Conservation (phyloP, 2,888 invertebrate species). For the Homarus gammarus region DNA sequence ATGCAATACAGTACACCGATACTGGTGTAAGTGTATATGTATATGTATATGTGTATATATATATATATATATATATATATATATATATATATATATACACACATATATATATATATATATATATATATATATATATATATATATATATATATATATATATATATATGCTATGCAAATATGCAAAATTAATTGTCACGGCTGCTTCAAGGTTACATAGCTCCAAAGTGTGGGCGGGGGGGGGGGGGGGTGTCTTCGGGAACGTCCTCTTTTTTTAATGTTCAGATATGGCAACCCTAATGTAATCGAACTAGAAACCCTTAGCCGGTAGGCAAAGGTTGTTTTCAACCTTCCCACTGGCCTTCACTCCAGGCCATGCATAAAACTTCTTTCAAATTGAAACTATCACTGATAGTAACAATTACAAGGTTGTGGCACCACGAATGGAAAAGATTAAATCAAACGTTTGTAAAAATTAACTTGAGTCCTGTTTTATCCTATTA, state of each 20-base stretch:
- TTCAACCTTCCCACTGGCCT: too few species aligned
- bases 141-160: neutral
- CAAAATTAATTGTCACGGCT: neutral
- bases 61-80: conserved; percentile 9
- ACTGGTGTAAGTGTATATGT: conserved; percentile 23
- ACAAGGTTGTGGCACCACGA: too few species aligned
- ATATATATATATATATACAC: conserved; percentile 17
- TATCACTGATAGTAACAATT: too few species aligned
- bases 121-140: neutral
- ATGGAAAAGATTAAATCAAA: too few species aligned
- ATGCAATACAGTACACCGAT: too few species aligned
- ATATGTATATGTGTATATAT: conserved; percentile 20
- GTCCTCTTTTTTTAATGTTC: neutral
- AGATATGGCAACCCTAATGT: neutral
- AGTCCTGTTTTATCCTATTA: too few species aligned
- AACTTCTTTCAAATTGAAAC: too few species aligned
- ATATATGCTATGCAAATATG: conserved; percentile 2
- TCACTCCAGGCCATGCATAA: too few species aligned
- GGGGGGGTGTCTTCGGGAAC: neutral
- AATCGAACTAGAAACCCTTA: neutral
- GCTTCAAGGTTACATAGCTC: neutral
- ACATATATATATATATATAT: neutral
- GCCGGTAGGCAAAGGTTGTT: too few species aligned
- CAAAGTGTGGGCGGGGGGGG: neutral
- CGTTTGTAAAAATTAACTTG: too few species aligned